Conservation (phyloP, 2,888 invertebrate species). For the Drosophila helvetica region DNA sequence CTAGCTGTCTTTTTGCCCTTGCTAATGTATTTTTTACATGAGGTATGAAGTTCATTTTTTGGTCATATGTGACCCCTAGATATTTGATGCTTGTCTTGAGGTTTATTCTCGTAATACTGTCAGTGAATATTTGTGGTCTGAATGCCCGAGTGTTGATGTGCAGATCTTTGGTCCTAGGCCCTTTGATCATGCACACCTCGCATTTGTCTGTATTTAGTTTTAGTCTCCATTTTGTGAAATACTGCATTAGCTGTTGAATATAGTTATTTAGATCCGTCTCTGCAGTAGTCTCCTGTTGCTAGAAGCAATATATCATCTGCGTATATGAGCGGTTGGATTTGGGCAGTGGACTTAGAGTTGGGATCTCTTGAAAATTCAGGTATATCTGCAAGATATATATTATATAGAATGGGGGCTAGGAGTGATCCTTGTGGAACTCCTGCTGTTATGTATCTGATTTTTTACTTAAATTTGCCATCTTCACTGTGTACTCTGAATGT, state of each 20-base stretch:
- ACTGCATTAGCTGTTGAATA: not conserved
- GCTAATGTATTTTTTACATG: not conserved
- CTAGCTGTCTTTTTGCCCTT: conserved; percentile 4
- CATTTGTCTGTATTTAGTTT: conserved; percentile 7
- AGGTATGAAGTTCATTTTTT: conserved; percentile 5
- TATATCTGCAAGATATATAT: too few species aligned
- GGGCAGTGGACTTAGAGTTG: too few species aligned
- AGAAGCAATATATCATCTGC: too few species aligned
- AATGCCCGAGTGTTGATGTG: conserved; percentile 10
- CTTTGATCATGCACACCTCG: conserved; percentile 13
- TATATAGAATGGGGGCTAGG: too few species aligned
- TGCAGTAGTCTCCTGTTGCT: too few species aligned
- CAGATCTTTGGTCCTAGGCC: not conserved
- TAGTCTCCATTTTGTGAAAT: conserved; percentile 22
- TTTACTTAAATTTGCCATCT: too few species aligned
- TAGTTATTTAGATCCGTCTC: conserved; percentile 18
- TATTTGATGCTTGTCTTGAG: not conserved
- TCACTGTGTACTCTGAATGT: too few species aligned
- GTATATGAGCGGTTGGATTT: too few species aligned
- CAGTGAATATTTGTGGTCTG: not conserved
- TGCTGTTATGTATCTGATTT: too few species aligned
- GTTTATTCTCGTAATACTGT: not conserved
- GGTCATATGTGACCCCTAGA: conserved; percentile 1
- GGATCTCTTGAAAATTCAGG: too few species aligned
- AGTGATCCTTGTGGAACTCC: too few species aligned